Conservation (phyloP, 2,797 vertebrate species). For the Sebastes matsubarae region DNA sequence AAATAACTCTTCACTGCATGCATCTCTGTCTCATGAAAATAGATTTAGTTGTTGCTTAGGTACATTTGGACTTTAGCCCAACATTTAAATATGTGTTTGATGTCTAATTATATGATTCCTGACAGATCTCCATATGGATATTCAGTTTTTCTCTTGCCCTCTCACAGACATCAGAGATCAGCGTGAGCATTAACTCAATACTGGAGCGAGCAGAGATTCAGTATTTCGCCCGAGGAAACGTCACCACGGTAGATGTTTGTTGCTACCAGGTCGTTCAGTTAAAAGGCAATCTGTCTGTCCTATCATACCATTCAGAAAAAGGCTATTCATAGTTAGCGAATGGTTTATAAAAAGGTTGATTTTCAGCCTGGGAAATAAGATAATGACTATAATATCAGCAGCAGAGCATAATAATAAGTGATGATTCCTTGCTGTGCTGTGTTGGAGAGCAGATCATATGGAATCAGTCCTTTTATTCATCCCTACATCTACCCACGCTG, state of each 20-base stretch:
- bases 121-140: neutral
- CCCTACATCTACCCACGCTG: constrained; percentile 4
- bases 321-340: neutral
- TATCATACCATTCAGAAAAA: neutral
- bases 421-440: neutral
- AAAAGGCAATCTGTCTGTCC: too few species aligned
- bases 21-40: neutral
- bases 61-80: neutral
- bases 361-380: neutral
- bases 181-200: neutral
- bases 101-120: neutral
- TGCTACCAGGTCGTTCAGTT: too few species aligned
- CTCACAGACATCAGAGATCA: neutral
- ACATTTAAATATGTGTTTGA: neutral
- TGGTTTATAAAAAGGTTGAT: neutral
- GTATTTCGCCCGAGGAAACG: neutral
- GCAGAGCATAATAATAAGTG: neutral
- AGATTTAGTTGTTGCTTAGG: neutral
- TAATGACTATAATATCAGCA: neutral
- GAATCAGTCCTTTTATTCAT: neutral
- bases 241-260: neutral
- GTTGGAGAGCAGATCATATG: neutral
- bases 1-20: too few species aligned
- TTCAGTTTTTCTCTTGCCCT: neutral
- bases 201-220: neutral